phyloP scores from a whole-genome alignment of 2,113 vertebrate species.

The Macheiramphus alcinus region DNA sequence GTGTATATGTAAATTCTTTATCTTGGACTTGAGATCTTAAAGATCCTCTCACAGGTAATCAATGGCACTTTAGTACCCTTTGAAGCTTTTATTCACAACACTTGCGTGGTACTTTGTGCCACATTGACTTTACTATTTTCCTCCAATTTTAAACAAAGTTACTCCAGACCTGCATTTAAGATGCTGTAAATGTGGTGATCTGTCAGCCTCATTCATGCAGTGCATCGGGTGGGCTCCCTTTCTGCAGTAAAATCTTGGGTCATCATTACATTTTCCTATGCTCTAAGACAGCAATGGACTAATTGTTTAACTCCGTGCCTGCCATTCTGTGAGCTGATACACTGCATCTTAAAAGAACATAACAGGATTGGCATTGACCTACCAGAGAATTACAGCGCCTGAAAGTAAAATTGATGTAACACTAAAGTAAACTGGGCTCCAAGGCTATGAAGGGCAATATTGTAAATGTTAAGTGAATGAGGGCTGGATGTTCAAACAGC shows the following conservation, averaged over 20 bases:
- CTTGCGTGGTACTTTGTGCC: constrained; percentile 15
- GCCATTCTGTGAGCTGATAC: neutral
- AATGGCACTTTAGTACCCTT: constrained; percentile 53
- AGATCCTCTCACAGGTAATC: constrained; percentile 52
- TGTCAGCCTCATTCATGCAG: neutral
- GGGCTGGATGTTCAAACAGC: neutral
- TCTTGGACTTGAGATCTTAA: constrained; percentile 12
- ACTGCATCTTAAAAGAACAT: neutral
- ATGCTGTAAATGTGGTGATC: constrained; percentile 1
- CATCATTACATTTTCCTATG: neutral
- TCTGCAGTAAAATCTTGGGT: neutral
- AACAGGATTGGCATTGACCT: neutral
- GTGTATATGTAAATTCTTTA: neutral
- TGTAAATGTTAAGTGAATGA: neutral
- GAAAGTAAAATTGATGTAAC: neutral
- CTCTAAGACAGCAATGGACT: neutral
- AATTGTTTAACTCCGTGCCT: neutral
- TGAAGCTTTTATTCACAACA: constrained; percentile 54
- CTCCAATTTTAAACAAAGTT: constrained; percentile 25
- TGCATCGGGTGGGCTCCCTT: neutral
- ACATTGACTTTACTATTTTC: constrained; percentile 57
- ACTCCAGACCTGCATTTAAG: constrained; percentile 27
- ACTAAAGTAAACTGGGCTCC: neutral
- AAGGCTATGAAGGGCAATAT: neutral
- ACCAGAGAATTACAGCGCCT: neutral